Evolutionary conservation across 2,888 invertebrate species (phyloP), one percentile per base, ranked within the genome.

Genomic region (Drosophila cognata): DNA sequence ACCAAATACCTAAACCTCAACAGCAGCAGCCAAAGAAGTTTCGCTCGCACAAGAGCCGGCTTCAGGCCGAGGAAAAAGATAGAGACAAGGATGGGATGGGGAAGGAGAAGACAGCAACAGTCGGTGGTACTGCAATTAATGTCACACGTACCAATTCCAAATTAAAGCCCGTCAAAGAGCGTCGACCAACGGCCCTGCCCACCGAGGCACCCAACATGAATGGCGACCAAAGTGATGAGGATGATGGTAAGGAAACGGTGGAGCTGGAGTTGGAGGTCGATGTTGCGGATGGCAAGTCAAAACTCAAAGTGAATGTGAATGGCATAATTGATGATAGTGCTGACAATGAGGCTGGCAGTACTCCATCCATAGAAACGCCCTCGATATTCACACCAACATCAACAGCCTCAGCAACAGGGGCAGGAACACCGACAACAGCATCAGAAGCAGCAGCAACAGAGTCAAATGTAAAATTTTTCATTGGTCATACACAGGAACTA

Each of bases 101-200:
- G 46, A 57, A 31, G 28, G 62, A 65, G 55, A 69, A 46, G 60
- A 29, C 41, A 35, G 43, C 53, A 57, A 29, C 64, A 55, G 66
- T 69, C 74, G 84, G 74, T 79, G 80, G 82, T 72, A 76, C 75
- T 74, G 84, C 67, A 86, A 89, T 71, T 84, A 82, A 77, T 79
- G 79, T 77, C 79, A 77, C 75, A 81, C 80, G 83, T 74, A 63
- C 71, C 82, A 81, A 67, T 74, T 74, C 87, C 66, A 91, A 89
- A 77, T 79, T 91, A 74, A 92, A 91, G 66, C 91, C 92, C 59
- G 90, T 91, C 79, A 91, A 91, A 83, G 91, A 89, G 65, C 82
- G 92, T 11, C 83, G 92, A 5, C 91, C 92, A 25, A 92, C 92
- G 6, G 91, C 92, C 1, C 60, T 92, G 64, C 91, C 92, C 25